Conservation (phyloP, 2,888 invertebrate genomes). For the Lithophane ornitopus region DNA sequence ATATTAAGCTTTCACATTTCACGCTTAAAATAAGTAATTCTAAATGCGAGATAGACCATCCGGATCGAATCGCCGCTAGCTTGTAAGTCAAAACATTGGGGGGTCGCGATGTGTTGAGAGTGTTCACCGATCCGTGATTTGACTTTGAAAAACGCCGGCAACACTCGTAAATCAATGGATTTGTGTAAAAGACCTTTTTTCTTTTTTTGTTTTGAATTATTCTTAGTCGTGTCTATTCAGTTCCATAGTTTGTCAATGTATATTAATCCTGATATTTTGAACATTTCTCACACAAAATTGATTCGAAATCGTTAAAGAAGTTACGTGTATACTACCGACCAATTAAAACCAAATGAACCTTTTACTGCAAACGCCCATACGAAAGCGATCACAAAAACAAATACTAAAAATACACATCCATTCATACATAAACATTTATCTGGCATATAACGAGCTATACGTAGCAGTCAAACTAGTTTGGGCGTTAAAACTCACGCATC, state of each 20-base stretch:
- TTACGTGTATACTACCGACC: not conserved
- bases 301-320: not conserved
- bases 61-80: not conserved
- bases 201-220: not conserved
- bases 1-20: conserved; percentile 20
- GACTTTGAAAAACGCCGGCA: conserved; percentile 14
- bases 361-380: conserved; percentile 8
- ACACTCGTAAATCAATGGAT: conserved; percentile 23
- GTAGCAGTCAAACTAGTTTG: conserved; percentile 48
- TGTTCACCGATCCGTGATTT: conserved; percentile 15
- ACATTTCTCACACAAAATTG: not conserved
- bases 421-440: conserved; percentile 55
- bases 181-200: not conserved
- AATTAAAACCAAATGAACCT: conserved; percentile 19
- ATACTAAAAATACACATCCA: conserved; percentile 54
- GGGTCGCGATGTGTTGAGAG: conserved; percentile 18
- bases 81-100: conserved; percentile 32
- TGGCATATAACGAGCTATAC: conserved; percentile 36
- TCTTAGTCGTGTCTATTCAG: not conserved
- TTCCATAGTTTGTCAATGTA: not conserved
- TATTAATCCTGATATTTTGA: not conserved
- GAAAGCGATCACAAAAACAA: conserved; percentile 47
- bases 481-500: conserved; percentile 59
- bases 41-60: not conserved
- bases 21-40: conserved; percentile 7